Evolutionary conservation across 2,797 vertebrate genomes (phyloP).

Genomic region (Gymnoscopelus microlampas): DNA sequence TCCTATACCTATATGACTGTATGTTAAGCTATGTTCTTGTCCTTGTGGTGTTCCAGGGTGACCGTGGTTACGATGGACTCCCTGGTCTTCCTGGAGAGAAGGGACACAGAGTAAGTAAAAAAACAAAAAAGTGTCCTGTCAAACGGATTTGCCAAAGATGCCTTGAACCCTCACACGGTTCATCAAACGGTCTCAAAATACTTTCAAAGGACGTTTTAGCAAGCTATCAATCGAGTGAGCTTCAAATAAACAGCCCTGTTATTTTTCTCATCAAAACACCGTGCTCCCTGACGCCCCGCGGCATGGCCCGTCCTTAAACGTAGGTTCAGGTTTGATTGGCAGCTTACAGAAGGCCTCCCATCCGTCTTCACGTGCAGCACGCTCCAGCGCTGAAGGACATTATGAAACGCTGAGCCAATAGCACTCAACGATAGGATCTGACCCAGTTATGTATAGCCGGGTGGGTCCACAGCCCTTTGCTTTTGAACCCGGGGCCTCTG

Average conservation of each 20-base stretch:
- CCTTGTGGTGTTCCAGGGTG: constrained; percentile 70
- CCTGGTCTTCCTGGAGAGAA: constrained; percentile 86
- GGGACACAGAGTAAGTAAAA: constrained; percentile 80
- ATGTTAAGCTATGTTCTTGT: not conserved
- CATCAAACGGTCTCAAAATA: not conserved
- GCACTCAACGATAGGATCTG: constrained; percentile 41
- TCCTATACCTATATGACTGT: not conserved
- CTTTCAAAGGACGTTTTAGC: constrained; percentile 11
- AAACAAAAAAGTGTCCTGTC: not conserved
- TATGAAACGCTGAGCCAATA: constrained; percentile 20
- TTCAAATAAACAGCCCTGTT: constrained; percentile 21
- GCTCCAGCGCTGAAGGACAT: constrained; percentile 42
- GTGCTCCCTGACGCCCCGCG: constrained; percentile 15
- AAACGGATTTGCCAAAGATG: not conserved
- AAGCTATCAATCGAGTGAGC: constrained; percentile 32
- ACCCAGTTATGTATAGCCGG: constrained; percentile 46
- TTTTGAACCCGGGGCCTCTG: constrained; percentile 26
- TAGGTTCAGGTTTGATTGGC: constrained; percentile 26
- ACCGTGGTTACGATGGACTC: constrained; percentile 85
- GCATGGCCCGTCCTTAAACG: constrained; percentile 31
- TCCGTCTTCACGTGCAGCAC: constrained; percentile 13
- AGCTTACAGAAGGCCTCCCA: constrained; percentile 33
- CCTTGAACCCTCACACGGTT: not conserved
- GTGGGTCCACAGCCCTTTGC: constrained; percentile 37
- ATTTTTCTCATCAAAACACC: constrained; percentile 30